These are phyloP conservation scores for Antechinus stuartii DNA, from an alignment of 2,113 vertebrate genomes.

Conservation along the genomic window DNA sequence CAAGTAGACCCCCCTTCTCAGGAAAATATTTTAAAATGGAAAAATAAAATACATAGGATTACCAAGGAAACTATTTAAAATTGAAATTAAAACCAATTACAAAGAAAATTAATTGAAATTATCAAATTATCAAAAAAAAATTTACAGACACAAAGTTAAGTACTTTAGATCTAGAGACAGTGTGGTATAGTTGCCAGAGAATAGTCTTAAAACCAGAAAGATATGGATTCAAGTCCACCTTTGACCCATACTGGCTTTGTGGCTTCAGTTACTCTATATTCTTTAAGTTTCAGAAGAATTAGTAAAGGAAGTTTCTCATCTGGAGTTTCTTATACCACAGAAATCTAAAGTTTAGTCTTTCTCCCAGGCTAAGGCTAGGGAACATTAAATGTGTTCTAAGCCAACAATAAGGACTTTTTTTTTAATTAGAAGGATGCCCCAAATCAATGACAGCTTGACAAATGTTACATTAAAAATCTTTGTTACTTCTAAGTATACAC, in stretches of 20 bases:
- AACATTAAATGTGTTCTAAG: neutral
- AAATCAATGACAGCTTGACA: neutral
- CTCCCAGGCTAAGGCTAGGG: neutral
- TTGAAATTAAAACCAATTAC: neutral
- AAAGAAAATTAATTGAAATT: neutral
- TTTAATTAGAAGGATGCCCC: neutral
- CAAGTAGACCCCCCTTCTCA: neutral
- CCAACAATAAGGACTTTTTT: neutral
- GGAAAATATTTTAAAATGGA: neutral
- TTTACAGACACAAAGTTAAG: neutral
- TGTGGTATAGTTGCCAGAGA: neutral
- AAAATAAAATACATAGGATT: neutral
- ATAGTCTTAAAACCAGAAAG: neutral
- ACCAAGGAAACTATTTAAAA: neutral
- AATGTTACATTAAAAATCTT: neutral
- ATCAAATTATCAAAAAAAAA: neutral
- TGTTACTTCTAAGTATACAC: neutral
- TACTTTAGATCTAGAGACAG: neutral
- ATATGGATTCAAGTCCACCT: neutral
- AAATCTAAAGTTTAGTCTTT: neutral
- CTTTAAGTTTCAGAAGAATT: neutral
- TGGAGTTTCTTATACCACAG: neutral
- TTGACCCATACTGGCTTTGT: neutral
- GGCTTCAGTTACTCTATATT: neutral
- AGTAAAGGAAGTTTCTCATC: neutral